Base-by-base conservation (phyloP, 53 echinoderm and acorn worm species). In the Stichopus horrens region DNA sequence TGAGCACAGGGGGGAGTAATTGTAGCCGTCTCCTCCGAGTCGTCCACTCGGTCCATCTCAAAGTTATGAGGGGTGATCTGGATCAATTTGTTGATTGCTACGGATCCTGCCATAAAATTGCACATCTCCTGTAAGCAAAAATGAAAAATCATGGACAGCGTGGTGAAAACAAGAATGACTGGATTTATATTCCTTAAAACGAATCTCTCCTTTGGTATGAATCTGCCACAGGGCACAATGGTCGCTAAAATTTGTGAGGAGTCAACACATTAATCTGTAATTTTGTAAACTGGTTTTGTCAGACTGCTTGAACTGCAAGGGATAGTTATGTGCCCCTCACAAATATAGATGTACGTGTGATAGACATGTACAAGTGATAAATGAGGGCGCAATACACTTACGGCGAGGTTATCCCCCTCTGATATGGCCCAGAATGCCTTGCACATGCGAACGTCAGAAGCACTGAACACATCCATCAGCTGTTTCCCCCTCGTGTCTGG, bases 1-100 rank as follows among this genome's bases (percentile, higher is more conserved):
- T 98, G 99, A 4, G 99, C 99, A 85, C 99, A 96, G 10, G 99
- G 99, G 3, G 99, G 99, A 6, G 94, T 94, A n/a, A 98, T 98
- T 19, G 99, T 98, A 82, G 93, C 94, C 4, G 87, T 93, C 55
- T 96, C 96, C 6, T 79, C 90, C 9, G 76, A 77, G 3, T 94
- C 93, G 55, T 93, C 96, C 4, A 88, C 92, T 5, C 91, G 55
- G 9, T 92, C 91, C 91, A 98, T 90, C 86, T 98, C 99, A 92
- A 98, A 98, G 75, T 94, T 95, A 86, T 98, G 99, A n/a, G 99
- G 99, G 58, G 94, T 94, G 75, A 98, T 96, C 88, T 98, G 99
- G 78, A 98, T 98, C 22, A 98, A 92, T 83, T 93, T 98, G 86
- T 98, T 98, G 86, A 98, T 90, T 57, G 95, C 94, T n/a, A 98